phyloP scores from a whole-genome alignment of 2,797 vertebrate genomes.

The Siniperca undulata region DNA sequence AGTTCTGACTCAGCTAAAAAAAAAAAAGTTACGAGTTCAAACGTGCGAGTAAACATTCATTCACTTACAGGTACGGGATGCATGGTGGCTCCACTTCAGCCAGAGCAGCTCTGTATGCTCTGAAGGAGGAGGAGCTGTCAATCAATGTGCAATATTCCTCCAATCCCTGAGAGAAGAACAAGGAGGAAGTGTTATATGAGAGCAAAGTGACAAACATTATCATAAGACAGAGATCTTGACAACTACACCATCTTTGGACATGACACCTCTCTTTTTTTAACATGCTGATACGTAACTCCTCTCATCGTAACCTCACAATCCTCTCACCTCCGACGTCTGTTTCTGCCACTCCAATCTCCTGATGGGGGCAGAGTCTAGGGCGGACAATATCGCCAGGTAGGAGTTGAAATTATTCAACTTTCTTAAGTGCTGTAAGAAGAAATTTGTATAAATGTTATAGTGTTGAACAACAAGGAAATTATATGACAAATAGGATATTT shows the following conservation, averaged over 20 bases:
- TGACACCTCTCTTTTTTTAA: too few species aligned
- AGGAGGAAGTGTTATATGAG: background rate
- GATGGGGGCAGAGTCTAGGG: conserved; percentile 98
- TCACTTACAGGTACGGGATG: conserved; percentile 96
- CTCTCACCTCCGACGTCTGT: conserved; percentile 96
- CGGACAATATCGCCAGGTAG: conserved; percentile 97
- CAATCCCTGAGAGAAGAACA: conserved; percentile 87
- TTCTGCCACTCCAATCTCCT: conserved; percentile 99
- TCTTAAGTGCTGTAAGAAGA: conserved; percentile 91
- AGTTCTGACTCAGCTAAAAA: background rate
- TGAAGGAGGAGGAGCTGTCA: conserved; percentile 98
- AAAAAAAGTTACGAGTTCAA: background rate
- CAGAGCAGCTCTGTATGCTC: conserved; percentile 96
- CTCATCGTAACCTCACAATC: background rate
- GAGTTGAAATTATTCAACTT: conserved; percentile 99
- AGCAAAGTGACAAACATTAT: background rate
- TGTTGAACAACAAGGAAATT: background rate
- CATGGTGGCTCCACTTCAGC: conserved; percentile 97
- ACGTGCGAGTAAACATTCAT: background rate
- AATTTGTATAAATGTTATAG: background rate
- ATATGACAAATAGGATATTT: background rate
- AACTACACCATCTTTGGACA: background rate
- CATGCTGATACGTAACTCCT: background rate
- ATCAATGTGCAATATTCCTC: conserved; percentile 99
- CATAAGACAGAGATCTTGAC: background rate